These are phyloP conservation scores for Agrotis exclamationis DNA, from an alignment of 2,888 invertebrate genomes.

Conservation along the genomic window DNA sequence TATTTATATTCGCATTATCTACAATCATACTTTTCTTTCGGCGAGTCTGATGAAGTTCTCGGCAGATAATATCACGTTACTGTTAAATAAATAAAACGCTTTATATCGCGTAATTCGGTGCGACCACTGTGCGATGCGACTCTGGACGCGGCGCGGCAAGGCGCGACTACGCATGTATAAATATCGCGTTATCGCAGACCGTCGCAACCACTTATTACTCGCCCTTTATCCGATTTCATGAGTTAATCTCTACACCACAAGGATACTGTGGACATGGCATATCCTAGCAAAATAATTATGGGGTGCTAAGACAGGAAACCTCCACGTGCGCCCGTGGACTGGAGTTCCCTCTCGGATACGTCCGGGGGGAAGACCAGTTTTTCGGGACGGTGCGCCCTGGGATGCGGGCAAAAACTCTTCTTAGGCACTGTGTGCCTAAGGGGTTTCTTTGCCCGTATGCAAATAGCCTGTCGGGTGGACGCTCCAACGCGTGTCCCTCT, in stretches of 20 bases:
- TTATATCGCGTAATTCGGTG: constrained; percentile 65
- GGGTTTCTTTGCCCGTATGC: too few relatives aligned
- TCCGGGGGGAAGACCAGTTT: too few relatives aligned
- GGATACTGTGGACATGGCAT: constrained; percentile 33
- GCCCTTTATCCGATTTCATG: constrained; percentile 80
- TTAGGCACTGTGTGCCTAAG: too few relatives aligned
- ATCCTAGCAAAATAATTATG: not conserved
- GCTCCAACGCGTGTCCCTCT: too few relatives aligned
- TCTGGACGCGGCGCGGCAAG: constrained; percentile 49
- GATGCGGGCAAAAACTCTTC: too few relatives aligned
- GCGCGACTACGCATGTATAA: constrained; percentile 68
- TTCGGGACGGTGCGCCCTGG: too few relatives aligned
- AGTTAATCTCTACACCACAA: constrained; percentile 73
- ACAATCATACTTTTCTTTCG: constrained; percentile 39
- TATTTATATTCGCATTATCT: constrained; percentile 29
- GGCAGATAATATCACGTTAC: constrained; percentile 53
- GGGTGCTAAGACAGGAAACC: too few relatives aligned
- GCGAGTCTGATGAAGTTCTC: constrained; percentile 46
- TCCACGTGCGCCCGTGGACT: too few relatives aligned
- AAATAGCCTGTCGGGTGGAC: too few relatives aligned
- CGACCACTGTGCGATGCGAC: constrained; percentile 25
- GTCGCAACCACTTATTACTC: constrained; percentile 75
- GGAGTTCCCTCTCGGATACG: too few relatives aligned
- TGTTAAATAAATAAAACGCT: constrained; percentile 57
- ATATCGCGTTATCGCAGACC: constrained; percentile 75